These are phyloP conservation scores for Lutjanus erythropterus DNA, from an alignment of 2,113 vertebrate genomes.

Conservation along the genomic window DNA sequence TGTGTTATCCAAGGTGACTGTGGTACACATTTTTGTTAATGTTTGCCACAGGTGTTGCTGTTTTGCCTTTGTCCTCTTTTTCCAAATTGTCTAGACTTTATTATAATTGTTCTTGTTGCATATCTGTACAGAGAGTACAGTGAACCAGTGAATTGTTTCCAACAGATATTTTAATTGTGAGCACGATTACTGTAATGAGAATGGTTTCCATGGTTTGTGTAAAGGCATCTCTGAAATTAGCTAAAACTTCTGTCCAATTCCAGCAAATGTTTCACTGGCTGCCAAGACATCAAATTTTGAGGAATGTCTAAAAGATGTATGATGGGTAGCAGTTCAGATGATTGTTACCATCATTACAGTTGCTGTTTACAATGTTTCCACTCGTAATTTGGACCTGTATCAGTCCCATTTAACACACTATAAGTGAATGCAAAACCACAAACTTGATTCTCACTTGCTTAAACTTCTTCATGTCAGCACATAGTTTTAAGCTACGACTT, in stretches of 20 bases:
- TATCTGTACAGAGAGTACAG: too few species aligned
- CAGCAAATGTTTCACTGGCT: neutral
- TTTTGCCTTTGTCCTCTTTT: neutral
- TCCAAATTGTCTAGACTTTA: neutral
- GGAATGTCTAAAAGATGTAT: neutral
- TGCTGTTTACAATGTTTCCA: neutral
- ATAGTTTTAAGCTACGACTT: too few species aligned
- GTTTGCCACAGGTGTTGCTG: neutral
- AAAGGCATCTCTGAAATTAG: neutral
- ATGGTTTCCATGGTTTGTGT: neutral
- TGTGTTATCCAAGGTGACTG: constrained; percentile 89
- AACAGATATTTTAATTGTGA: neutral
- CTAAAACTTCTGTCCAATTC: neutral
- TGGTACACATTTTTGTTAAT: neutral
- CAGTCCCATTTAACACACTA: too few species aligned
- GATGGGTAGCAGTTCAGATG: neutral
- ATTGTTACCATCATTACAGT: neutral
- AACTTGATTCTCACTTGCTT: neutral
- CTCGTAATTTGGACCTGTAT: neutral
- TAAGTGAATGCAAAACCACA: neutral
- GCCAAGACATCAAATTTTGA: neutral
- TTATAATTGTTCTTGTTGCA: neutral
- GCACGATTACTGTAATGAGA: neutral
- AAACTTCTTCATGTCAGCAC: neutral
- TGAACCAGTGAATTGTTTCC: neutral